Evolutionary conservation across 2,888 invertebrate species (phyloP).

Genomic region (Agrilus mali): DNA sequence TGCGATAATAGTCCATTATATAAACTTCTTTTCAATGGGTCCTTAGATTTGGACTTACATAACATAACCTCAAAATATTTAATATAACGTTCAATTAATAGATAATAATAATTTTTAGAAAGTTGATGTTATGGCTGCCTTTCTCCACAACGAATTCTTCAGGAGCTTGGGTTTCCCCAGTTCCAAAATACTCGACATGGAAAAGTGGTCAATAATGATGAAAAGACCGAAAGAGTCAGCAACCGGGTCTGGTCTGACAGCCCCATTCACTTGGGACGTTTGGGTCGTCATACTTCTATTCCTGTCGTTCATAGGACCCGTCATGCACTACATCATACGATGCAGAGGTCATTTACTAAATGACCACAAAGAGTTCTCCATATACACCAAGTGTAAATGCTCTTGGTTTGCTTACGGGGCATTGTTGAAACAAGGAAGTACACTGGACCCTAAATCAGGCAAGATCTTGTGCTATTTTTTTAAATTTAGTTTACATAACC

Average conservation of each 20-base stretch:
- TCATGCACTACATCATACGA: conserved; percentile 58
- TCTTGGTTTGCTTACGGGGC: conserved; percentile 87
- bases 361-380: conserved; percentile 37
- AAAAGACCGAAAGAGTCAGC: conserved; percentile 71
- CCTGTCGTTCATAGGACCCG: conserved; percentile 64
- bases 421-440: conserved; percentile 76
- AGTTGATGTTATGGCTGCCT: conserved; percentile 66
- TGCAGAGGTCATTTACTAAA: conserved; percentile 50
- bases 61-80: too few relatives aligned
- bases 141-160: conserved; percentile 37
- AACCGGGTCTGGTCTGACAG: conserved; percentile 68
- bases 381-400: conserved; percentile 54
- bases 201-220: conserved; percentile 69
- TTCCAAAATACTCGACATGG: conserved; percentile 54
- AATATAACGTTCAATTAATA: too few relatives aligned
- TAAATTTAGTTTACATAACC: background rate
- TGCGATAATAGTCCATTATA: too few relatives aligned
- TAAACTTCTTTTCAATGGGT: too few relatives aligned
- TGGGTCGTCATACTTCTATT: conserved; percentile 58
- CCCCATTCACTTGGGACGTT: conserved; percentile 57
- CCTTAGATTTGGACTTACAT: too few relatives aligned
- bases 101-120: too few relatives aligned
- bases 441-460: conserved; percentile 68
- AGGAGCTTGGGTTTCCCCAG: too few relatives aligned
- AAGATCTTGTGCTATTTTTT: too few relatives aligned